Evolutionary conservation across 2,888 invertebrate species (phyloP).

Genomic region (Mythimna pallens): DNA sequence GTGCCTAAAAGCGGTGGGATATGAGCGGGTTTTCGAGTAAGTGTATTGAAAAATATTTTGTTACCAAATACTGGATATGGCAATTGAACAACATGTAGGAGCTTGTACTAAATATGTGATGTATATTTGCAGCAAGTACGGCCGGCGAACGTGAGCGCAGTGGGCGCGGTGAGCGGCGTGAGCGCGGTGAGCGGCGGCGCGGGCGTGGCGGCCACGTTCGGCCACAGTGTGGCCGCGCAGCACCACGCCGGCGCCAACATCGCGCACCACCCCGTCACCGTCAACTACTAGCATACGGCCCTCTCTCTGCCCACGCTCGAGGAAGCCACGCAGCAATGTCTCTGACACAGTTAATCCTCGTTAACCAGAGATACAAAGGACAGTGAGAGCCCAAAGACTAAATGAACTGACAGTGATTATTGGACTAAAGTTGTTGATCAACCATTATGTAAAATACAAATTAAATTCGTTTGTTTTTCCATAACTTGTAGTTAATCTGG

Average conservation of each 20-base stretch:
- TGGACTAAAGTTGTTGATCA: conserved; percentile 40
- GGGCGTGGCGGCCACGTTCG: conserved; percentile 73
- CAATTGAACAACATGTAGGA: background rate
- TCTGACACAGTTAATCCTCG: conserved; percentile 43
- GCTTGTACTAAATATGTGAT: background rate
- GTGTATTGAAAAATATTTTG: no score
- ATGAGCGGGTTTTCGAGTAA: no score
- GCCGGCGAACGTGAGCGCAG: conserved; percentile 61
- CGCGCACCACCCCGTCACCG: conserved; percentile 86
- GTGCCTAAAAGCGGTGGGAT: no score
- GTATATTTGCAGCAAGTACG: conserved; percentile 77
- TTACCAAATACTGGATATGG: no score
- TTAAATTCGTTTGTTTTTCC: conserved; percentile 31
- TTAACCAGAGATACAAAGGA: conserved; percentile 30
- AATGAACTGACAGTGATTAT: conserved; percentile 31
- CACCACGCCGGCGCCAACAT: conserved; percentile 79
- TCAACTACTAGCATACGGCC: conserved; percentile 84
- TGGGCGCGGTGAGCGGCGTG: conserved; percentile 66
- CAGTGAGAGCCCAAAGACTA: conserved; percentile 51
- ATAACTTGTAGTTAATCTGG: conserved; percentile 34
- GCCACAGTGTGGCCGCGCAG: conserved; percentile 73
- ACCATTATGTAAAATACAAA: conserved; percentile 19
- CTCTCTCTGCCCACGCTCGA: conserved; percentile 56
- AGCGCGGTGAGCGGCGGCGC: conserved; percentile 60
- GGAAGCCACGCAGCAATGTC: conserved; percentile 46